Percentiles rank a stretch among this genome's conserved stretches.
Evolutionary conservation across 2,113 vertebrate genomes (phyloP).

Genomic region (Brachirus orientalis): DNA sequence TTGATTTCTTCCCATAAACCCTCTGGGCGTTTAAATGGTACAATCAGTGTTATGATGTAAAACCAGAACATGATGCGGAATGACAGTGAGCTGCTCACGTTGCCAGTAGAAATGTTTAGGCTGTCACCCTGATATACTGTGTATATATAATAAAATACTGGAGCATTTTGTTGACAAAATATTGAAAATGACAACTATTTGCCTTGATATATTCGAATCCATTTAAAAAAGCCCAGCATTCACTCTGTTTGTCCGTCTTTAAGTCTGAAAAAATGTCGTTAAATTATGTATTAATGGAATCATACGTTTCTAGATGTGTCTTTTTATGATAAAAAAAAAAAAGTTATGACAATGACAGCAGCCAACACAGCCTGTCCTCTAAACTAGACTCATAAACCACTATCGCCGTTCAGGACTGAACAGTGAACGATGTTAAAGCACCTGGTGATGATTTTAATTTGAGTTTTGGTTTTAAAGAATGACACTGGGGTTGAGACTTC

Average conservation of each 20-base stretch:
- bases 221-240: conserved; percentile 17
- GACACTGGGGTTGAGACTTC: conserved; percentile 1
- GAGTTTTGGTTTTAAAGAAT: conserved; percentile 5
- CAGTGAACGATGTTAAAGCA: not conserved
- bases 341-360: too few species aligned
- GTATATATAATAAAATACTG: conserved; percentile 33
- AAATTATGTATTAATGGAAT: conserved; percentile 30
- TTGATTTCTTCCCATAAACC: too few species aligned
- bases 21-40: too few species aligned
- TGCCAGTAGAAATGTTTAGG: too few species aligned
- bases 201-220: conserved; percentile 19
- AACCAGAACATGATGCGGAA: too few species aligned
- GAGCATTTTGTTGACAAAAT: conserved; percentile 17
- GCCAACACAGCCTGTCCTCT: conserved; percentile 4
- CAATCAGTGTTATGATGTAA: too few species aligned
- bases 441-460: too few species aligned
- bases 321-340: conserved; percentile 16
- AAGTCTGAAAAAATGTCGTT: conserved; percentile 21
- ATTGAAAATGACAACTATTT: conserved; percentile 16
- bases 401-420: conserved; percentile 57
- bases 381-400: conserved; percentile 38
- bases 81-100: too few species aligned
- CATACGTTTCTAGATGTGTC: conserved; percentile 39
- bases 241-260: conserved; percentile 27
- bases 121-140: too few species aligned